Conservation (phyloP, 2,888 invertebrate genomes). For the Mamestra brassicae region DNA sequence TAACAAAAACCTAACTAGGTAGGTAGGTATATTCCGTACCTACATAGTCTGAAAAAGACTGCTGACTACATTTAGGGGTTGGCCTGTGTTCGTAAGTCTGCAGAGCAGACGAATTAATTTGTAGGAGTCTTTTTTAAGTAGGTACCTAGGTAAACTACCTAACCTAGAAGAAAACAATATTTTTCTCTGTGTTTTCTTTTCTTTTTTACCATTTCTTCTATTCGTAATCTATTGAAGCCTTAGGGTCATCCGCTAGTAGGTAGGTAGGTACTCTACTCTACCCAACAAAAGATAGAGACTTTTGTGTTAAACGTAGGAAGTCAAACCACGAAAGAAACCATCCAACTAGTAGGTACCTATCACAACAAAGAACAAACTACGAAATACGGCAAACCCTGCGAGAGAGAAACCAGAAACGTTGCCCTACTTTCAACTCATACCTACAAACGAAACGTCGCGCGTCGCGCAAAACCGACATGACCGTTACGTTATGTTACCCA, state of each 20-base stretch:
- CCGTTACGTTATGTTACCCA: not conserved
- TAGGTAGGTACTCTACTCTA: too few species aligned
- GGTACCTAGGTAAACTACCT: not conserved
- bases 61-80: too few species aligned
- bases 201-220: too few species aligned
- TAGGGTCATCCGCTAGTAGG: too few species aligned
- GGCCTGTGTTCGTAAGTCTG: too few species aligned
- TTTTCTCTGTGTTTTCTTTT: too few species aligned
- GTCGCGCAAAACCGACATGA: not conserved
- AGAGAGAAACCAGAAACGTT: conserved; percentile 8
- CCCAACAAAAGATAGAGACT: not conserved
- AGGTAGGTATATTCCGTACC: too few species aligned
- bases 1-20: too few species aligned
- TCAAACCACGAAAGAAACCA: not conserved
- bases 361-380: not conserved
- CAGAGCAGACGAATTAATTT: not conserved
- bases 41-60: too few species aligned
- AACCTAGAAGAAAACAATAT: too few species aligned
- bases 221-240: too few species aligned
- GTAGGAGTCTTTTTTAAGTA: too few species aligned
- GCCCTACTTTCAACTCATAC: not conserved
- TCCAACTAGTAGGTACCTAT: not conserved
- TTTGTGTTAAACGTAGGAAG: not conserved
- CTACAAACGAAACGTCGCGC: not conserved
- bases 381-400: not conserved